Base-by-base conservation (phyloP, 2,888 invertebrate genomes). In the Oligia latruncula region DNA sequence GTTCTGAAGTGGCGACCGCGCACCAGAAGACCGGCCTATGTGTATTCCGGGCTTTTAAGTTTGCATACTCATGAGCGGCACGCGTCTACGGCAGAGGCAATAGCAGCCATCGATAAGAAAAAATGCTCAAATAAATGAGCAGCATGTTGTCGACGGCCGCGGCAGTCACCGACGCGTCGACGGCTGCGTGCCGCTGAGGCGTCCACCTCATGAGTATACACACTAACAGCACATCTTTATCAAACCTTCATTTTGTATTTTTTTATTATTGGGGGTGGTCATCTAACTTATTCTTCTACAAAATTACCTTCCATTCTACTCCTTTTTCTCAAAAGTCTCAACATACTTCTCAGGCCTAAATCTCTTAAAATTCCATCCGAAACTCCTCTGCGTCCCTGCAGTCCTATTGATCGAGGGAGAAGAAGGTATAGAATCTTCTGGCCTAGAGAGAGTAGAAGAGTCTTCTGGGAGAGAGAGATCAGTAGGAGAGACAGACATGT, bases 331-430 rank as follows among this genome's bases (percentile, higher is more conserved):
- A 0, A 81, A 68, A 65, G 68, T 77, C 29, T 73, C 72, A 2
- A 91, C 82, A 83, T 92, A 92, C 40, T 90, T 93, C 71, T 94
- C 94, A 0, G 94, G 95, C 5, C 93, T 87, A 67, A 94, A 95
- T 81, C 93, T 93, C 58, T 88, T 94, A 55, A 94, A 96, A 43
- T 95, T 93, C 96, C 96, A 96, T 0, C 96, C 96, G 17, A 92
- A 93, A 76, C 96, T 96, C 76, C 94, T 93, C 77, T 95, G 95
- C 0, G 96, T 96, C 0, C 91, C 93, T 0, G 82, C 40, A 49
- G 89, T 92, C 29, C 94, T 92, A 40, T 91, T 94, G 62, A 95
- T 87, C 6, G 90, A 93, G 0, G 95, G 95, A 0, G 94, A 91
- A 0, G 96, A 94, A 0, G 94, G 92, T 0, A 94, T 49, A 0